phyloP scores from a whole-genome alignment of 2,113 vertebrate species.

The Tangachromis dhanisi region DNA sequence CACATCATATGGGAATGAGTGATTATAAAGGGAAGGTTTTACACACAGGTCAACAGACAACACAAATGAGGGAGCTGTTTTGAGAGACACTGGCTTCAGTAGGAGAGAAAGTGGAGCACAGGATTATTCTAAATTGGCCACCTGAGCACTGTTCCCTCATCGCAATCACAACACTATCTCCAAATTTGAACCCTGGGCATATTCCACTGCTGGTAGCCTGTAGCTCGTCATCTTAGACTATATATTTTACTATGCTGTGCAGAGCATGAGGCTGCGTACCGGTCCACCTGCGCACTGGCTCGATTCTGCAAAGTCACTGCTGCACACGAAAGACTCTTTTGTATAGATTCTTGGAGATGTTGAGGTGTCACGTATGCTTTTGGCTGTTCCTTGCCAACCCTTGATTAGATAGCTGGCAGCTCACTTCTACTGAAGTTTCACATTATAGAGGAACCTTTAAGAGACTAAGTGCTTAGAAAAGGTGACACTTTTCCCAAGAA shows the following conservation, averaged over 20 bases:
- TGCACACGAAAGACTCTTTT: slow-evolving; percentile 21
- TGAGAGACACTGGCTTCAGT: slow-evolving; percentile 40
- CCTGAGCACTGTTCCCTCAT: background rate
- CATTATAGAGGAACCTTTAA: background rate
- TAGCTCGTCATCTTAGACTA: background rate
- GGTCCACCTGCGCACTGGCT: background rate
- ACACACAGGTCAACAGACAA: background rate
- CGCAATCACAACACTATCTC: background rate
- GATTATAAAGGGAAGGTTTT: background rate
- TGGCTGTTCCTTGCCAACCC: background rate
- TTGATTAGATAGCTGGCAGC: background rate
- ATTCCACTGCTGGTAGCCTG: background rate
- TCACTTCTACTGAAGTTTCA: background rate
- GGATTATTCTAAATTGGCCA: background rate
- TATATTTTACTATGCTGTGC: background rate
- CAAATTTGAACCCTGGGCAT: background rate
- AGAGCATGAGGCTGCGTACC: background rate
- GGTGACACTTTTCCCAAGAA: background rate
- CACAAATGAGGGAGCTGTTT: slow-evolving; percentile 19
- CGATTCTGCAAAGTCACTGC: slow-evolving; percentile 27
- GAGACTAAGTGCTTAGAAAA: background rate
- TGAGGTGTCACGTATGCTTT: background rate
- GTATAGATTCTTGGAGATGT: background rate
- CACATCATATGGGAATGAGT: background rate
- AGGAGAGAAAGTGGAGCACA: background rate